Evolutionary conservation across 2,888 invertebrate genomes (phyloP), one percentile per base, ranked within the genome.

Genomic region (Osmoderma eremita): DNA sequence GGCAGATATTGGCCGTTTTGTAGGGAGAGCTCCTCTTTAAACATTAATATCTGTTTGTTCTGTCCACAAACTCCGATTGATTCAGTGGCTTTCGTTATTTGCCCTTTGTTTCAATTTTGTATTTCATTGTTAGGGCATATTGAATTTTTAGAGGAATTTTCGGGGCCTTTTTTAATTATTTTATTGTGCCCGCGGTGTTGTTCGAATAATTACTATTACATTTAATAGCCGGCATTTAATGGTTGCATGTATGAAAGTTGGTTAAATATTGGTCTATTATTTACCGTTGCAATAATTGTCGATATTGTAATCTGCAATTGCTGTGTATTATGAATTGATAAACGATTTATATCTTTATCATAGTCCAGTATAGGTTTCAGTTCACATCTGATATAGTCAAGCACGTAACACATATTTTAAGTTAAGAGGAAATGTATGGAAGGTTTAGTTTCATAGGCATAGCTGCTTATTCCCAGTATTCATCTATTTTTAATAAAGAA

Each of bases 21-120:
- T 56, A 42, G 65, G 69, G 68, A 66, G 67, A 67, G 66, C 71
- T 69, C 67, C 63, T 58, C 72, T 70, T 75, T 74, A 73, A 74
- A 74, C 71, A 74, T 74, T 75, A 73, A 74, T 73, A 73, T 72
- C 73, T 75, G 73, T 75, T 74, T 75, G 73, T 71, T 72, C 66
- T 73, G 74, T 74, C 74, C 73, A 74, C 73, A 74, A 67, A 70
- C 71, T 71, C 67, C 73, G 72, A 74, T 74, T 74, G 74, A 73
- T 73, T 74, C 72, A 72, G 73, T 70, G 73, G 73, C 71, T 73
- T 68, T 73, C 71, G 69, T 71, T 74, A 74, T 74, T 74, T 73
- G 72, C 71, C 56, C 70, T 61, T 58, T 66, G 70, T 67, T 70
- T 73, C 70, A 70, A 72, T 72, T 73, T 70, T 67, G 62, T 67